Conservation (phyloP, 2,888 invertebrate species). For the Hybos culiciformis region DNA sequence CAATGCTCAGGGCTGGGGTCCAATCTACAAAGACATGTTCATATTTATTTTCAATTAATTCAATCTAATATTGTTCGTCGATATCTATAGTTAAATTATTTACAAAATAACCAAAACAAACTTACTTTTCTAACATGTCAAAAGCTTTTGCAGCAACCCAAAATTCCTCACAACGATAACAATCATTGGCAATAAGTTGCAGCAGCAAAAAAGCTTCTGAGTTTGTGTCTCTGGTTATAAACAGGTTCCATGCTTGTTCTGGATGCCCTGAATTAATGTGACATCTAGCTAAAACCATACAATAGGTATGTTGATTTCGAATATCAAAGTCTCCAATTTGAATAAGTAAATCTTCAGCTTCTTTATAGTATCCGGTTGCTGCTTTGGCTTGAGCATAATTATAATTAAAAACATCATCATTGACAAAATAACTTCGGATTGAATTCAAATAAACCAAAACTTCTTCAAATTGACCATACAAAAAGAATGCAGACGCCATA, state of each 20-base stretch:
- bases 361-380: constrained; percentile 83
- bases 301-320: constrained; percentile 63
- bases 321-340: constrained; percentile 74
- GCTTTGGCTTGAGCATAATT: constrained; percentile 86
- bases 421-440: constrained; percentile 89
- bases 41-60: too few species aligned
- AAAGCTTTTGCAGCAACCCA: constrained; percentile 94
- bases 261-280: constrained; percentile 52
- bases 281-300: constrained; percentile 78
- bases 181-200: constrained; percentile 91
- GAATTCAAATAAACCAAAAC: constrained; percentile 92
- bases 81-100: neutral
- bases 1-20: constrained; percentile 96
- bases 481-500: constrained; percentile 95
- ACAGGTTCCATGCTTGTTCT: constrained; percentile 96
- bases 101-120: neutral
- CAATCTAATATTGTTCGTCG: neutral
- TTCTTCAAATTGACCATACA: constrained; percentile 90
- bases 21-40: constrained; percentile 38
- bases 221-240: constrained; percentile 68
- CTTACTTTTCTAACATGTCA: constrained; percentile 74
- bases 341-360: constrained; percentile 83
- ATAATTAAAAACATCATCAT: constrained; percentile 77
- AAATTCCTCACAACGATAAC: constrained; percentile 93
- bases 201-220: constrained; percentile 84